Base-by-base conservation (phyloP, 1,140 invertebrate species). In the Aphidius ervi region DNA sequence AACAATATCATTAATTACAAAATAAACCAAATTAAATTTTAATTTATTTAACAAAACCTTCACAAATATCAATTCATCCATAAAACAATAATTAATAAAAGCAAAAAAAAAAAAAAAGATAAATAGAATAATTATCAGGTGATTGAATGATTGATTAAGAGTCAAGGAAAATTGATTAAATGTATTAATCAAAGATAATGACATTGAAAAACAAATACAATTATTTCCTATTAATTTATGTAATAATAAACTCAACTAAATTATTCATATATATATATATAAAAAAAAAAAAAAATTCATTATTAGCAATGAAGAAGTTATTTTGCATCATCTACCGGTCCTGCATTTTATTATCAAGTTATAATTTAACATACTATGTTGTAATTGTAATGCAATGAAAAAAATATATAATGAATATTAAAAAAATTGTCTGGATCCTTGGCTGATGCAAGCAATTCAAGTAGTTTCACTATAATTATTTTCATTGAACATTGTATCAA, bases 241-340 rank as follows among this genome's bases (percentile, higher is more conserved):
- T 46, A n/a, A 9, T n/a, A 46, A 41, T 46, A 23, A 41, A 40
- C 5, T 46, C 45, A 41, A 16, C 37, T 40, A 16, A 8, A 43
- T 52, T 39, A 40, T 56, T 41, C 46, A 42, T 59, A 52, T 16
- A 37, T 63, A n/a, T n/a, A n/a, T n/a, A n/a, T n/a, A n/a, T n/a
- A n/a, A n/a, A n/a, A n/a, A n/a, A n/a, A n/a, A n/a, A n/a, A 48
- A 56, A 56, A 58, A 40, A 20, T 5, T 63, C 40, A 20, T 58
- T 61, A 41, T 46, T 61, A 46, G 75, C 70, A 79, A 79, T 73
- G 65, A 50, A 63, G 60, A 67, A 60, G 59, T 66, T 43, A 71
- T 68, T 77, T 80, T 80, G 70, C 78, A 65, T 80, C 78, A 80
- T 80, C 68, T 74, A 78, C 72, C 72, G 72, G 76, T 78, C 67